Base-by-base conservation (phyloP, 2,113 vertebrate genomes). In the Stomatorhinus ivindoensis region DNA sequence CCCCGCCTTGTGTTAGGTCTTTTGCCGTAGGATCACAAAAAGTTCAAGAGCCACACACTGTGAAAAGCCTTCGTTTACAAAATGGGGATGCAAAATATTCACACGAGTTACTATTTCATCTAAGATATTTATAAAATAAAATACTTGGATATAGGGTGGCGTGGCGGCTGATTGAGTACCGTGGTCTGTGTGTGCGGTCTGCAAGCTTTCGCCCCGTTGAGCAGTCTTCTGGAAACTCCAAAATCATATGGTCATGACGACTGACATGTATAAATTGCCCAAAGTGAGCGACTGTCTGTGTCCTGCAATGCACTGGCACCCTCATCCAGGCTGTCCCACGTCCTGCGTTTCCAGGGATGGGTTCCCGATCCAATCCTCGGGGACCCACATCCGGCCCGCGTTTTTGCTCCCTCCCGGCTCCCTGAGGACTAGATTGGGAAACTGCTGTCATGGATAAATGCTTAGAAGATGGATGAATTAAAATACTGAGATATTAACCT, bases 31-130 rank as follows among this genome's bases (percentile, higher is more conserved):
- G 84, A 31, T 53, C 84, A 86, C 27, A 35, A 13, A 35, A 31
- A 86, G 48, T 86, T 86, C 84, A 86, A 8, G 48, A 86, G 48
- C 84, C 48, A 86, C 84, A 86, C 47, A 86, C 84, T 46, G 24
- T 86, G 84, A 51, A 6, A 31, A 53, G 44, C 48, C 48, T 86
- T 46, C 4, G 47, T 31, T 53, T 86, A n/a, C 13, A 7, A 96
- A 96, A 46, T 0, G 24, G 82, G 46, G 24, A 85, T n/a, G 35
- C 15, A 85, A 42, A 80, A 80, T 17, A 42, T 80, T 80, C 35
- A 42, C 15, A 35, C 31, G 15, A 80, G 73, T 17, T 76, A 19
- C 35, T 35, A 76, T 76, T 39, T 42, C 31, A 80, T 80, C 73
- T 80, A 6, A 80, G 73, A 42, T 80, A 80, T 80, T 80, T 80